phyloP scores from a whole-genome alignment of 2,113 vertebrate genomes.

The Pseudolaguvia tuberculata region DNA sequence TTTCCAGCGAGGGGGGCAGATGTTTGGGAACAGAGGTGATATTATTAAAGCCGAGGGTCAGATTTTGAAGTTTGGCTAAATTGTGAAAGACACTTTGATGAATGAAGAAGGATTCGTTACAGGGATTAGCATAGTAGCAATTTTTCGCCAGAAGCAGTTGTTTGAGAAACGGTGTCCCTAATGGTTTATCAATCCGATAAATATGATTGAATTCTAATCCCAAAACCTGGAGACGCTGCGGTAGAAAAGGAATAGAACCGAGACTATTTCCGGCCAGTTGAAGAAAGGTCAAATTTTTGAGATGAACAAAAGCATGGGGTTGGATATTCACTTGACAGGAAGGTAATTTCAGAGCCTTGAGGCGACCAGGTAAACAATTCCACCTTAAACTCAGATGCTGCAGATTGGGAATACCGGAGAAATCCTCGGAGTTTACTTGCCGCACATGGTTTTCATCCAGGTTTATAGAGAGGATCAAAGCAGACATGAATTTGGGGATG shows the following conservation, averaged over 20 bases:
- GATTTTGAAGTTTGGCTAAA: constrained; percentile 57
- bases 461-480: constrained; percentile 55
- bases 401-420: constrained; percentile 64
- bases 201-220: constrained; percentile 66
- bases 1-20: constrained; percentile 66
- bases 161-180: constrained; percentile 58
- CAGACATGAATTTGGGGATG: constrained; percentile 59
- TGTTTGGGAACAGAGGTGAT: constrained; percentile 66
- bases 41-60: constrained; percentile 75
- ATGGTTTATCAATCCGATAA: constrained; percentile 50
- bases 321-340: constrained; percentile 61
- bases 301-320: constrained; percentile 54
- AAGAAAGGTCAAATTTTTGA: constrained; percentile 57
- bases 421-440: constrained; percentile 43
- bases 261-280: constrained; percentile 70
- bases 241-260: constrained; percentile 62
- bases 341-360: constrained; percentile 33
- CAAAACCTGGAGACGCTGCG: constrained; percentile 57
- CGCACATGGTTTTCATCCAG: constrained; percentile 61
- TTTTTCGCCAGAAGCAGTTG: constrained; percentile 61
- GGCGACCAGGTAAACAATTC: constrained; percentile 61
- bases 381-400: constrained; percentile 55
- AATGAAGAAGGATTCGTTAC: constrained; percentile 62
- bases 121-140: constrained; percentile 71
- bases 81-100: constrained; percentile 53